Evolutionary conservation across 1,140 invertebrate species (phyloP), one percentile per base, ranked within the genome.

Genomic region (Ceratitis capitata): DNA sequence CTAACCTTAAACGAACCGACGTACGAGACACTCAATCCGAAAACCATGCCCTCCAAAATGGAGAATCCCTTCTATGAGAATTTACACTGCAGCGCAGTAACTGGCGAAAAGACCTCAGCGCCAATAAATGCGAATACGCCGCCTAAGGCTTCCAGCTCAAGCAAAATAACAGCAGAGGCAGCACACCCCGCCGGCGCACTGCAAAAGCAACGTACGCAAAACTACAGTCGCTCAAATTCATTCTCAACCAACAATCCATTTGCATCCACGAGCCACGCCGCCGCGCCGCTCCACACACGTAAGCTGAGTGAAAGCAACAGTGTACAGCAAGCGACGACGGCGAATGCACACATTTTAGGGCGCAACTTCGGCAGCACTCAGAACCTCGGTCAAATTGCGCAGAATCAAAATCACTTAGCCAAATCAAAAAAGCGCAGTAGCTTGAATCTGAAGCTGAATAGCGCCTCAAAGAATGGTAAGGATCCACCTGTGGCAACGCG

Each of bases 351-450:
- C 39, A 69, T 84, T 53, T 78, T 87, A 45, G 86, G 85, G 14
- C 86, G 86, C n/a, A 87, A 91, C 49, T 91, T 90, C 86, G 90
- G 90, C 29, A 91, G 90, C 86, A 91, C 90, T 1, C 90, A 91
- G 42, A 91, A 91, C 84, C 86, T 91, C 16, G 90, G 91, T 19
- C 89, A 91, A 19, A 64, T 32, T n/a, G 82, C 85, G 39, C 86
- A 87, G 39, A 83, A 39, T 58, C 89, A 91, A 69, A 78, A 45
- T 78, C 69, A 78, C n/a, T 83, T 91, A 84, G 87, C 88, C 32
- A 91, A 91, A 84, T 89, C 90, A 19, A 91, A 91, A 47, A 91
- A 91, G 56, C 90, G 90, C 69, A 91, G 89, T 83, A 91, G 90
- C 56, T 87, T 91, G 2, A 91, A 91, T 87, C 78, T 91, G 3